These are phyloP conservation scores for Hephaestus fuliginosus DNA, from an alignment of 2,797 vertebrate genomes.

Conservation along the genomic window DNA sequence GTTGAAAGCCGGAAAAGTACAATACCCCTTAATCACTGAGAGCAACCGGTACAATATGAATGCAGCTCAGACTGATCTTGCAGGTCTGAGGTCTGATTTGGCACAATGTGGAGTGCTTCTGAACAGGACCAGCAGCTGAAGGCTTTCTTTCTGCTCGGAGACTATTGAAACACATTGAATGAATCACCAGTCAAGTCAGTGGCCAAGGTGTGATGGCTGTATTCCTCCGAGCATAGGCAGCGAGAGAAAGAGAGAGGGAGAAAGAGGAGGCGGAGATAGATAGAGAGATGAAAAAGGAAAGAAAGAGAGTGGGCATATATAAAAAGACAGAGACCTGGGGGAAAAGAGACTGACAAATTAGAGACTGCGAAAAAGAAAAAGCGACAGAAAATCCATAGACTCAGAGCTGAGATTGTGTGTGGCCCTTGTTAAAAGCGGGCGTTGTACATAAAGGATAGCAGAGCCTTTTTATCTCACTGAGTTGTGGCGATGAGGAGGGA, in stretches of 20 bases:
- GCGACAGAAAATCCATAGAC: slow-evolving; percentile 74
- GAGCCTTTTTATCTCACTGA: slow-evolving; percentile 68
- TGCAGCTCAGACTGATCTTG: slow-evolving; percentile 19
- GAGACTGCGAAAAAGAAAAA: slow-evolving; percentile 57
- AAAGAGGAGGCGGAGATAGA: slow-evolving; percentile 16
- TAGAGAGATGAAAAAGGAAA: slow-evolving; percentile 51
- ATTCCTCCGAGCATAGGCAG: slow-evolving; percentile 37
- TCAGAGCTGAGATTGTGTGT: slow-evolving; percentile 58
- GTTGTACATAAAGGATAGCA: slow-evolving; percentile 67
- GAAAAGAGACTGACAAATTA: slow-evolving; percentile 69
- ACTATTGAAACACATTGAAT: slow-evolving; percentile 47
- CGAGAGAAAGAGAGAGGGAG: not conserved
- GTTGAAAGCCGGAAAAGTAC: slow-evolving; percentile 10
- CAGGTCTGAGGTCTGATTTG: slow-evolving; percentile 34
- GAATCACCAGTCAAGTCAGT: slow-evolving; percentile 39
- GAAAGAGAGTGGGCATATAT: slow-evolving; percentile 46
- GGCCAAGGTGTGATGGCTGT: slow-evolving; percentile 43
- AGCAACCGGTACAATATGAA: slow-evolving; percentile 27
- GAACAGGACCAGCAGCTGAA: slow-evolving; percentile 20
- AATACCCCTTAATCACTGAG: slow-evolving; percentile 1
- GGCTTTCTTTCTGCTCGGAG: slow-evolving; percentile 48
- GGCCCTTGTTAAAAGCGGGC: slow-evolving; percentile 62
- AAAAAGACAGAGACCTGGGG: slow-evolving; percentile 52
- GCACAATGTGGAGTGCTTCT: slow-evolving; percentile 11
- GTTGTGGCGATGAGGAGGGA: slow-evolving; percentile 54